Conservation (phyloP, 1,140 invertebrate species). For the Camponotus pennsylvanicus region DNA sequence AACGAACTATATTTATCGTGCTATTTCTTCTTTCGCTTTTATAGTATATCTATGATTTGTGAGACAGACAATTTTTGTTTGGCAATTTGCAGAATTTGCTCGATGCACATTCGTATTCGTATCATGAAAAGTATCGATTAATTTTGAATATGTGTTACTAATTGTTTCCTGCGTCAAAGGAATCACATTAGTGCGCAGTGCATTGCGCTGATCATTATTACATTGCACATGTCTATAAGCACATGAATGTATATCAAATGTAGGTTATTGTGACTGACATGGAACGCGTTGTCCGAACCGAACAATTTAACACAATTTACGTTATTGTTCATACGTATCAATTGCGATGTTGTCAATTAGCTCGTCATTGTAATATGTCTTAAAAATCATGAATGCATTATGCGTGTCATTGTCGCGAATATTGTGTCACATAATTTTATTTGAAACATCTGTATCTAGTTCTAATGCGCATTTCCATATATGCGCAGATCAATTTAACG, state of each 20-base stretch:
- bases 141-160: constrained; percentile 47
- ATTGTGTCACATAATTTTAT: constrained; percentile 17
- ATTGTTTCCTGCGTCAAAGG: constrained; percentile 52
- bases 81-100: constrained; percentile 1
- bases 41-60: background rate
- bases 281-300: constrained; percentile 4
- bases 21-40: background rate
- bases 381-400: background rate
- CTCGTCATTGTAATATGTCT: constrained; percentile 30
- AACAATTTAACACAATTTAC: constrained; percentile 63
- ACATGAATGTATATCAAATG: constrained; percentile 58
- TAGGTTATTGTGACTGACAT: constrained; percentile 48
- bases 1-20: background rate
- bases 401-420: background rate
- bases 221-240: constrained; percentile 17
- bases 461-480: background rate
- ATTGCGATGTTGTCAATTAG: constrained; percentile 57
- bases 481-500: constrained; percentile 2
- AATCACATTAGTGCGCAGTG: constrained; percentile 59
- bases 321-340: constrained; percentile 17
- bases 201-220: constrained; percentile 2
- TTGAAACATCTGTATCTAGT: background rate
- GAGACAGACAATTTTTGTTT: background rate
- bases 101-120: background rate
- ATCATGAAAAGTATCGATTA: constrained; percentile 38